Percentiles rank a stretch among this genome's conserved stretches.
Conservation (phyloP, 2,888 invertebrate species). For the Trichacis sp. region DNA sequence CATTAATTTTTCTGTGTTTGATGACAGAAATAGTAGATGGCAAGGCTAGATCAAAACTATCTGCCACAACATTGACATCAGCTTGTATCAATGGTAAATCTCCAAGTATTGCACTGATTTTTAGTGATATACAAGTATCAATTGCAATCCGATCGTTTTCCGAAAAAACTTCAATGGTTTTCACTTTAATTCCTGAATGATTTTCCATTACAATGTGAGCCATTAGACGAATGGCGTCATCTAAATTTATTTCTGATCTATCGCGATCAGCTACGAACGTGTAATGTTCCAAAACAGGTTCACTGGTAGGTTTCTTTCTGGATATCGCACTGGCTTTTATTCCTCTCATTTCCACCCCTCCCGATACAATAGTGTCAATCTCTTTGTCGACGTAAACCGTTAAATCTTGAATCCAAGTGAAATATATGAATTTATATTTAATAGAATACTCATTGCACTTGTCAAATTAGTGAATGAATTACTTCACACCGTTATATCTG, state of each 20-base stretch:
- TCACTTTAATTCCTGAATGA: no score
- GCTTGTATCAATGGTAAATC: no score
- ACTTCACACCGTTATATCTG: no score
- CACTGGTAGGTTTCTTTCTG: slow-evolving; percentile 68
- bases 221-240: slow-evolving; percentile 59
- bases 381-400: slow-evolving; percentile 64
- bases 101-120: no score
- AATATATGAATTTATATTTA: no score
- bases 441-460: no score
- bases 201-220: slow-evolving; percentile 73
- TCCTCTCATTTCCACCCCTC: slow-evolving; percentile 74
- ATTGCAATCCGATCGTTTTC: slow-evolving; percentile 47
- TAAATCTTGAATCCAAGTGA: slow-evolving; percentile 52
- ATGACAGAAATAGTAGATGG: slow-evolving; percentile 72
- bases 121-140: slow-evolving; percentile 69
- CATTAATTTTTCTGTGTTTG: slow-evolving; percentile 71
- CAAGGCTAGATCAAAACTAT: slow-evolving; percentile 68
- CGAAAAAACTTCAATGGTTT: slow-evolving; percentile 58
- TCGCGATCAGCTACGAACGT: slow-evolving; percentile 72
- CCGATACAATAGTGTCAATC: slow-evolving; percentile 69
- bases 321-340: slow-evolving; percentile 73
- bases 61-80: slow-evolving; percentile 72
- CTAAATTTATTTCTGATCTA: slow-evolving; percentile 46
- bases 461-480: no score
- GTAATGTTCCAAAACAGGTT: no score